Evolutionary conservation across 2,113 vertebrate species (phyloP).

Genomic region (Scartelaos histophorus): DNA sequence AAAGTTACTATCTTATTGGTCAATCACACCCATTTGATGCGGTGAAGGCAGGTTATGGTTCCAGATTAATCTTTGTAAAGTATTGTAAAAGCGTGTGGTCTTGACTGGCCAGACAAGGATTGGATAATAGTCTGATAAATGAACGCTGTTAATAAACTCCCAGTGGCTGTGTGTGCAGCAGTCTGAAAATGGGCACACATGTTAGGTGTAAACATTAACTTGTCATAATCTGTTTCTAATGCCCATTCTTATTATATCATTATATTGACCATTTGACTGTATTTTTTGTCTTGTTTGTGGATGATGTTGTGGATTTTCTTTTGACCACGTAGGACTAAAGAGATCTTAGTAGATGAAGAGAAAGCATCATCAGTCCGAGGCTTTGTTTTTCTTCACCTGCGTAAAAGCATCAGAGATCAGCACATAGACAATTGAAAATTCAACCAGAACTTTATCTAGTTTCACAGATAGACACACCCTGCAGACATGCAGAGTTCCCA

Average conservation of each 20-base stretch:
- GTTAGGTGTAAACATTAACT: background rate
- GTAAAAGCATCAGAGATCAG: background rate
- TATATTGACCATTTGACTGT: background rate
- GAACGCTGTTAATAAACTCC: too few species aligned
- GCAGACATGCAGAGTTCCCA: background rate
- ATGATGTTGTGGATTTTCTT: background rate
- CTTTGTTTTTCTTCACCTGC: background rate
- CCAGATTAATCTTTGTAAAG: too few species aligned
- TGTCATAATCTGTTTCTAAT: background rate
- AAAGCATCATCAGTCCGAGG: too few species aligned
- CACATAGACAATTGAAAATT: background rate
- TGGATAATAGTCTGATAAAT: too few species aligned
- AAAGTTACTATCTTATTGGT: too few species aligned
- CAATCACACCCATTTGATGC: too few species aligned
- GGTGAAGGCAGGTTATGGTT: too few species aligned
- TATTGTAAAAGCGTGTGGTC: too few species aligned
- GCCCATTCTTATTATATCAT: background rate
- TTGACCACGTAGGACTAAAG: background rate
- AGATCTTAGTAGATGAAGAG: too few species aligned
- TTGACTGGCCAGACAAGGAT: too few species aligned
- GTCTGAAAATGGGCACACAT: too few species aligned
- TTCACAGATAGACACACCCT: background rate
- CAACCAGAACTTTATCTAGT: background rate
- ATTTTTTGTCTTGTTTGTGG: background rate
- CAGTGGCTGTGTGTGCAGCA: too few species aligned